Evolutionary conservation across 1,140 invertebrate genomes (phyloP), one percentile per base, ranked within the genome.

Genomic region (Drosophila arizonae): DNA sequence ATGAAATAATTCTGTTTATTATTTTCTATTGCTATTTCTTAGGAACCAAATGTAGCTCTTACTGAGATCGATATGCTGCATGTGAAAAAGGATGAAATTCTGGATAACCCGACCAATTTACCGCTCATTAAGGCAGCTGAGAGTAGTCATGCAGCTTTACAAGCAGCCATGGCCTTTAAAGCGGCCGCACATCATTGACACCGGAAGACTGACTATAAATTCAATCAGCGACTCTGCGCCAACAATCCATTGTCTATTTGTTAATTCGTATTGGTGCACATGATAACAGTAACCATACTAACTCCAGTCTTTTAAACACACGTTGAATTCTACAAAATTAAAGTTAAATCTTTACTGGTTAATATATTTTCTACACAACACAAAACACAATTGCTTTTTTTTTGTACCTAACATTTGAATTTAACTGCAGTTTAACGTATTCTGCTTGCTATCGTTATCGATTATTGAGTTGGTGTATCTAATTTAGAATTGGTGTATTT

Each of bases 1-100:
- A 8, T 17, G 50, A 45, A 26, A 58, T 41, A 68, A n/a, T 11
- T 21, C 21, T 10, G 33, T 60, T 33, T 36, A 15, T 36, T 8
- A 61, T 10, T 28, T 46, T 64, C 41, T 43, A 8, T 8, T 54
- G n/a, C 28, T 10, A 2, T 11, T 67, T 52, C 3, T 48, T 57
- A 91, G 90, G 90, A 91, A 76, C 90, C 90, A 5, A 88, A 91
- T 73, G 79, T 90, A 3, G 76, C 84, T 0, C 65, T 91, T 6
- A 91, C 90, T 6, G 90, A 91, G 54, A 91, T 91, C 21, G 90
- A 91, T 58, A 89, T 91, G 87, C 51, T 91, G 56, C 90, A 91
- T 62, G 84, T 89, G 26, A 85, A 77, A 8, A 91, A 91, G 56
- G 84, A 88, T 51, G 84, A 89, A 17, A 39, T 80, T 6, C 48